phyloP scores from a whole-genome alignment of 2,888 invertebrate genomes.

The Diadegma fenestrale region DNA sequence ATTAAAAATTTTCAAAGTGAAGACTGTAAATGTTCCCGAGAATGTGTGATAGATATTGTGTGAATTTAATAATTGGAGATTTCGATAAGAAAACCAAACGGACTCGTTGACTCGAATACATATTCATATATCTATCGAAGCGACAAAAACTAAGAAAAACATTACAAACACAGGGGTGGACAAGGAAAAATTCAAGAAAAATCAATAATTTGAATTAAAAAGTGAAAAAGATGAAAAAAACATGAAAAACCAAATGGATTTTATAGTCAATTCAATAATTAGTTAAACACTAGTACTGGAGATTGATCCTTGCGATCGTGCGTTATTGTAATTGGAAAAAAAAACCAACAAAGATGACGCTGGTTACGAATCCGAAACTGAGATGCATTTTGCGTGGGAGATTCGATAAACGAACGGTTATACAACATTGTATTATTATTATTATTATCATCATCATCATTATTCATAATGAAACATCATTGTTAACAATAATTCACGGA shows the following conservation, averaged over 20 bases:
- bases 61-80: slow-evolving; percentile 59
- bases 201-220: slow-evolving; percentile 9
- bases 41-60: slow-evolving; percentile 68
- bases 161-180: neutral
- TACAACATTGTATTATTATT: slow-evolving; percentile 49
- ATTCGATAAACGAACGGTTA: slow-evolving; percentile 14
- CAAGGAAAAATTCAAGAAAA: slow-evolving; percentile 5
- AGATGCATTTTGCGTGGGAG: neutral
- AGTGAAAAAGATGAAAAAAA: slow-evolving; percentile 34
- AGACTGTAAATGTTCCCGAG: slow-evolving; percentile 80
- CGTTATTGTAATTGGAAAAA: slow-evolving; percentile 25
- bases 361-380: neutral
- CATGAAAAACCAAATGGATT: slow-evolving; percentile 71
- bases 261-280: slow-evolving; percentile 80
- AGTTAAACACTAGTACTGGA: slow-evolving; percentile 56
- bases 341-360: neutral
- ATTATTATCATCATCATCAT: slow-evolving; percentile 51
- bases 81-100: slow-evolving; percentile 41
- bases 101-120: slow-evolving; percentile 57
- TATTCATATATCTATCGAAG: slow-evolving; percentile 45
- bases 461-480: slow-evolving; percentile 49
- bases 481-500: slow-evolving; percentile 34
- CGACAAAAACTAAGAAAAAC: slow-evolving; percentile 35
- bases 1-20: slow-evolving; percentile 71
- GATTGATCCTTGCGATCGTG: slow-evolving; percentile 20